Evolutionary conservation across 2,888 invertebrate genomes (phyloP).

Genomic region (Conchocele bisecta): DNA sequence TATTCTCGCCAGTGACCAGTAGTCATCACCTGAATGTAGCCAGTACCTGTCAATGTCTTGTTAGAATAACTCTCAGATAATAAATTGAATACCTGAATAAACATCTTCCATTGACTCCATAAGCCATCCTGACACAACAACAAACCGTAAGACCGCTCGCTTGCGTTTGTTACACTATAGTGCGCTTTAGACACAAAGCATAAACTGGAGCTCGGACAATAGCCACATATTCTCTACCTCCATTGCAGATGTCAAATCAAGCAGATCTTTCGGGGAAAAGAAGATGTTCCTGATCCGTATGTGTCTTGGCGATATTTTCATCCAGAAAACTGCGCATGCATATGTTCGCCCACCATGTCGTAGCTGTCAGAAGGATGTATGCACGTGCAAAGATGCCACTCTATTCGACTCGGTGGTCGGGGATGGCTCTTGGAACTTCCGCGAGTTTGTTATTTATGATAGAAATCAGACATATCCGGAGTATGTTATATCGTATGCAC

Average conservation of each 20-base stretch:
- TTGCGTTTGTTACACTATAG: too few species aligned
- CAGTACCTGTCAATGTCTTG: too few species aligned
- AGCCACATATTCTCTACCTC: neutral
- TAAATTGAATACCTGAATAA: too few species aligned
- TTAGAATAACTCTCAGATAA: too few species aligned
- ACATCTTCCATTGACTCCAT: too few species aligned
- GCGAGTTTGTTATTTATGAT: conserved; percentile 69
- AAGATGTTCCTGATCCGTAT: conserved; percentile 64
- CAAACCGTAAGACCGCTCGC: too few species aligned
- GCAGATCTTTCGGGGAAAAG: conserved; percentile 37
- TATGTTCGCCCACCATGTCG: conserved; percentile 58
- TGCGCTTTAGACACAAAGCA: too few species aligned
- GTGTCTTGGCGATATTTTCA: conserved; percentile 55
- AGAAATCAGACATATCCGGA: conserved; percentile 65
- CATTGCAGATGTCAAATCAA: conserved; percentile 49
- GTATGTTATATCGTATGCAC: conserved; percentile 61
- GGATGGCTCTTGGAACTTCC: conserved; percentile 62
- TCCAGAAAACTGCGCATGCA: conserved; percentile 13
- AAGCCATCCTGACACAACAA: too few species aligned
- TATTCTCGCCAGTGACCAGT: too few species aligned
- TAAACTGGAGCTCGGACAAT: too few species aligned
- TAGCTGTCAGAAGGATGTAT: conserved; percentile 48
- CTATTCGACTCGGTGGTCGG: conserved; percentile 60
- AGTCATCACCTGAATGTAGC: too few species aligned
- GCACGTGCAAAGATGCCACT: conserved; percentile 37